These are phyloP conservation scores for Aleiodes alternator DNA, from an alignment of 2,888 invertebrate genomes.

Conservation along the genomic window DNA sequence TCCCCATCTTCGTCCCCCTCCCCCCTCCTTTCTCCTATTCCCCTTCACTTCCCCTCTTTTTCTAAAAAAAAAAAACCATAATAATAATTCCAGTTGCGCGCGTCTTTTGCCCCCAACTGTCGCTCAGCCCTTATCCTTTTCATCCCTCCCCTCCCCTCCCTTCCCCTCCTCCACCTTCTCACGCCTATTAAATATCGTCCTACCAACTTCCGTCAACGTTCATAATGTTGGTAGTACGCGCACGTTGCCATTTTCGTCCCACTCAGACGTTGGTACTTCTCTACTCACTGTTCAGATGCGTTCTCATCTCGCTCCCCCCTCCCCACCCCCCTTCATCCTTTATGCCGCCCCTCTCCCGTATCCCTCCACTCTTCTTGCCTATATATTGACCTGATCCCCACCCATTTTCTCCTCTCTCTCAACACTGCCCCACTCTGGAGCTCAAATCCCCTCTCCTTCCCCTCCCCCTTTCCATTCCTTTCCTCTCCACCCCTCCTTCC, in stretches of 20 bases:
- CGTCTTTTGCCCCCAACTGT: conserved; percentile 36
- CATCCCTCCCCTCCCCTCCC: conserved; percentile 28
- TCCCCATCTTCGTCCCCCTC: conserved; percentile 12
- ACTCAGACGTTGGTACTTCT: conserved; percentile 18
- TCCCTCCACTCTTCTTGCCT: conserved; percentile 40
- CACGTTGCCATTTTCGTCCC: conserved; percentile 23
- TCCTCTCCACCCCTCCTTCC: no score
- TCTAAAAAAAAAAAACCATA: background rate
- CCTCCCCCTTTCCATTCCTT: no score
- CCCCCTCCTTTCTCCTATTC: conserved; percentile 13
- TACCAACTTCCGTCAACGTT: background rate
- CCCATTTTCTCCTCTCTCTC: conserved; percentile 25
- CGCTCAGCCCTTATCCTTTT: conserved; percentile 32
- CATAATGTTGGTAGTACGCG: conserved; percentile 22
- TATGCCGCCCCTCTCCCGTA: background rate
- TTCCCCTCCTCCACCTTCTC: conserved; percentile 2
- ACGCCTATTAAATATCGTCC: background rate
- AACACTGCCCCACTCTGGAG: conserved; percentile 43
- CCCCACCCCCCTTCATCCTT: background rate
- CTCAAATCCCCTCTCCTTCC: conserved; percentile 8
- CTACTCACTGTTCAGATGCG: background rate
- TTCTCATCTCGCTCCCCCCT: conserved; percentile 2
- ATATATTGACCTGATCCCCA: conserved; percentile 56
- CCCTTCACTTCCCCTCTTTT: background rate
- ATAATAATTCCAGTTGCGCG: background rate